A percentile compares a stretch with the other conserved stretches of the same genome.
phyloP scores from a whole-genome alignment of 2,113 vertebrate species.

The Morone saxatilis region DNA sequence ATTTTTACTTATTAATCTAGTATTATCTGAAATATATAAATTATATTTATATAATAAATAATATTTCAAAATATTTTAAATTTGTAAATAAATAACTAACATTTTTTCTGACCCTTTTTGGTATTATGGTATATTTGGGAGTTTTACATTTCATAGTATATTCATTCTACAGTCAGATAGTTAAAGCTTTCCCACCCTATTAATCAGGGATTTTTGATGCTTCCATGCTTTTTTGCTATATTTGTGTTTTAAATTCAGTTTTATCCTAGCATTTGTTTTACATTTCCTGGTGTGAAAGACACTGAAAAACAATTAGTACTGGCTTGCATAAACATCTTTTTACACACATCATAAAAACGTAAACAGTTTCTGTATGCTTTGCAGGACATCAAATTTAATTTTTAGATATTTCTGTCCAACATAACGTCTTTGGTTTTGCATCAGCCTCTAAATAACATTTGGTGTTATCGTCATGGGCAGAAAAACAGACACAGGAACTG shows the following conservation, averaged over 20 bases:
- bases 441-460: slow-evolving; percentile 25
- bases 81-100: no score
- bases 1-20: background rate
- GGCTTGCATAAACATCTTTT: background rate
- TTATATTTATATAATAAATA: background rate
- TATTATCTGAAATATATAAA: background rate
- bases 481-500: slow-evolving; percentile 54
- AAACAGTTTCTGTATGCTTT: background rate
- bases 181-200: background rate
- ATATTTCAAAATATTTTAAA: background rate
- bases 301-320: background rate
- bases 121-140: background rate
- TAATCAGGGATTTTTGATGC: background rate
- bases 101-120: no score
- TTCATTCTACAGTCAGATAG: background rate
- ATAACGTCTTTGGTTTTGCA: background rate
- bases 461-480: slow-evolving; percentile 35
- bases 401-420: background rate
- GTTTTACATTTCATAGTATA: background rate
- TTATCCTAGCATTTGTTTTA: background rate
- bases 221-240: background rate
- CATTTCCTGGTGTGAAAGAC: background rate
- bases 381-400: background rate
- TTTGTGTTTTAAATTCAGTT: background rate
- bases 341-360: background rate